phyloP scores from a whole-genome alignment of 2,888 invertebrate genomes.

The Drosophila kuntzei region DNA sequence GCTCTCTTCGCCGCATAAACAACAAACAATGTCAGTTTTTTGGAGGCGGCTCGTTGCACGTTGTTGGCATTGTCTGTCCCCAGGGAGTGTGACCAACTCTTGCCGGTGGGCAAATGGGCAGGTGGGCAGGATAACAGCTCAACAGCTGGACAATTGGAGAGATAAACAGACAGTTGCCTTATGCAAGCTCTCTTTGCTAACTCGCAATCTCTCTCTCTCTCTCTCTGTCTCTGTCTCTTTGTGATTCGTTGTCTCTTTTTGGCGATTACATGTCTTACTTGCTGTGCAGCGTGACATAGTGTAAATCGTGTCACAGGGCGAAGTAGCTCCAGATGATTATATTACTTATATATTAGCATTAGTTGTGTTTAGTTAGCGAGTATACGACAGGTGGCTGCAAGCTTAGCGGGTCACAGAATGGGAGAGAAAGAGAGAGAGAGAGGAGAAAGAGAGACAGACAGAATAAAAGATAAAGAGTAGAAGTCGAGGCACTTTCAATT shows the following conservation, averaged over 20 bases:
- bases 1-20: conserved; percentile 43
- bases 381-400: conserved; percentile 58
- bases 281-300: conserved; percentile 52
- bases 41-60: conserved; percentile 51
- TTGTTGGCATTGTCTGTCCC: conserved; percentile 53
- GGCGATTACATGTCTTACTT: not conserved
- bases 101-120: conserved; percentile 52
- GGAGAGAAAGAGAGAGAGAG: conserved; percentile 1
- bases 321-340: conserved; percentile 58
- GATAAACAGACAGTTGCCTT: conserved; percentile 41
- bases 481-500: conserved; percentile 66
- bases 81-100: conserved; percentile 60
- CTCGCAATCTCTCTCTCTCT: not conserved
- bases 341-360: conserved; percentile 61
- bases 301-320: conserved; percentile 57
- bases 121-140: conserved; percentile 44
- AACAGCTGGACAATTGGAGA: conserved; percentile 55
- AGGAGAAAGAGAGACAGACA: not conserved
- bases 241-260: not conserved
- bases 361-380: conserved; percentile 40
- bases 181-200: conserved; percentile 10
- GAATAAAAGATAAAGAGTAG: conserved; percentile 4
- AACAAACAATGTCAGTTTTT: conserved; percentile 37
- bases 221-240: not conserved
- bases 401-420: conserved; percentile 15